phyloP scores from a whole-genome alignment of 2,888 invertebrate species.

The Sipunculus nudus region DNA sequence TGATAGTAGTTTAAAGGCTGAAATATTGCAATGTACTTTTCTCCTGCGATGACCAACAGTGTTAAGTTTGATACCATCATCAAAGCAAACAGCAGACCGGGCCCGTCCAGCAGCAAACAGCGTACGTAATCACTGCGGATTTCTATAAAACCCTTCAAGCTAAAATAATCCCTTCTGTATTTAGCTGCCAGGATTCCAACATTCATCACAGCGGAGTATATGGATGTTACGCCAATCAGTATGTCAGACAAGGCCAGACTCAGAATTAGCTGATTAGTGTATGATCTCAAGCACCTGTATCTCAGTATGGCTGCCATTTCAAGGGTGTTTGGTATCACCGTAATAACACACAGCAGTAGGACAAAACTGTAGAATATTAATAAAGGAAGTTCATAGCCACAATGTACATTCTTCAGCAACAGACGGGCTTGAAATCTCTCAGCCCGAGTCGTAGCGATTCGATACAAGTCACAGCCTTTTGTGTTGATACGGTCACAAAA shows the following conservation, averaged over 20 bases:
- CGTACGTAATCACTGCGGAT: background rate
- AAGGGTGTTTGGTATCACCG: background rate
- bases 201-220: slow-evolving; percentile 7
- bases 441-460: background rate
- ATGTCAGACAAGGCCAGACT: slow-evolving; percentile 4
- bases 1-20: background rate
- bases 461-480: background rate
- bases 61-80: background rate
- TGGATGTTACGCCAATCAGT: background rate
- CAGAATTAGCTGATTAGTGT: slow-evolving; percentile 2
- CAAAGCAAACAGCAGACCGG: slow-evolving; percentile 1
- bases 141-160: no score
- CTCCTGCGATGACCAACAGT: background rate
- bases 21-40: slow-evolving; percentile 2
- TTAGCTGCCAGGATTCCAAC: background rate
- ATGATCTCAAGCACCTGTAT: background rate
- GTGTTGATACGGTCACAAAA: background rate
- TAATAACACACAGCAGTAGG: background rate
- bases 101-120: slow-evolving; percentile 10
- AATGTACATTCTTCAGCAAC: background rate
- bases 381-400: background rate
- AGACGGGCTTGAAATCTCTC: background rate
- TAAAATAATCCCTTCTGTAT: no score
- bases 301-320: background rate
- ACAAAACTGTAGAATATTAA: background rate